Percentiles rank a stretch among this genome's conserved stretches.
Evolutionary conservation across 2,113 vertebrate genomes (phyloP).

Genomic region (Peucedramus taeniatus): DNA sequence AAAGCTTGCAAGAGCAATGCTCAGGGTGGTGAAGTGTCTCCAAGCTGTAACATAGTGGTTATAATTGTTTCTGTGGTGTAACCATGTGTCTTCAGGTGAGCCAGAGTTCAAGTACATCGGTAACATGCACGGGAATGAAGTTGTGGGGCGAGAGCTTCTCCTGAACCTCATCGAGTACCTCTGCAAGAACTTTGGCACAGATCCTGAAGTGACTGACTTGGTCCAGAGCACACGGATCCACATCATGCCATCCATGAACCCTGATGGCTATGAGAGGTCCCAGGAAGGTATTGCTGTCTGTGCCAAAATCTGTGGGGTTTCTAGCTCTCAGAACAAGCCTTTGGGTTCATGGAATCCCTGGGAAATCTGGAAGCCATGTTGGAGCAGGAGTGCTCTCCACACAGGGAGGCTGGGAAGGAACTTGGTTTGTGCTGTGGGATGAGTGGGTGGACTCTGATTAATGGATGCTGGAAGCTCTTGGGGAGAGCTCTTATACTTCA

Average conservation of each 20-base stretch:
- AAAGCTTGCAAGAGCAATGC: background rate
- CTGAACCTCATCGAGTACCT: conserved; percentile 96
- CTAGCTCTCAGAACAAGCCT: background rate
- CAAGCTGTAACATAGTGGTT: background rate
- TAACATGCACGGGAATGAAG: conserved; percentile 99
- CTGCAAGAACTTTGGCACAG: conserved; percentile 89
- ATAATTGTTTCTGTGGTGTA: background rate
- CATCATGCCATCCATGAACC: conserved; percentile 99
- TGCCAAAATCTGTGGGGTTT: background rate
- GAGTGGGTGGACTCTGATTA: background rate
- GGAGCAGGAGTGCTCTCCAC: background rate
- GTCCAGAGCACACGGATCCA: conserved; percentile 91
- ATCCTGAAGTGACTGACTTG: conserved; percentile 87
- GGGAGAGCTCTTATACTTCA: background rate
- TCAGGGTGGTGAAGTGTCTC: background rate
- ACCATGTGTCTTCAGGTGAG: conserved; percentile 77
- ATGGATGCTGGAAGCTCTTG: background rate
- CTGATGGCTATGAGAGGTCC: conserved; percentile 91
- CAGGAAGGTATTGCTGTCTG: conserved; percentile 79
- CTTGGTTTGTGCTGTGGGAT: background rate
- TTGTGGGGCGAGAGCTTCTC: conserved; percentile 91
- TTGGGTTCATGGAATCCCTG: background rate
- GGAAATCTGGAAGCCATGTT: background rate
- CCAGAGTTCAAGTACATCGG: conserved; percentile 97
- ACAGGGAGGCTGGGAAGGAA: background rate